Base-by-base conservation (phyloP, 2,113 vertebrate genomes). In the Scomber colias region DNA sequence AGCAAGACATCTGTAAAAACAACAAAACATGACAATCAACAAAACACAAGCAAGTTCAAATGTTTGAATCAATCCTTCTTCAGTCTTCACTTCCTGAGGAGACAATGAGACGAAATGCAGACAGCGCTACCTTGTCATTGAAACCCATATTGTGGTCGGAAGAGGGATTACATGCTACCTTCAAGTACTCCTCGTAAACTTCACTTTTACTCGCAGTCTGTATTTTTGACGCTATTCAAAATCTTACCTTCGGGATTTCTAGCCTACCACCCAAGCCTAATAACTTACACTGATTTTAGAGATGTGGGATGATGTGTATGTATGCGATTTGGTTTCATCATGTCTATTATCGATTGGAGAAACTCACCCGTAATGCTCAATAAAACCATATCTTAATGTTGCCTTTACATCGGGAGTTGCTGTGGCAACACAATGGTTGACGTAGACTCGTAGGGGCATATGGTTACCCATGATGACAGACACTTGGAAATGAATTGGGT, bases 351-450 rank as follows among this genome's bases (percentile, higher is more conserved):
- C 5, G 10, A 40, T 9, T 40, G 35, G 8, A 15, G 40, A 0
- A 24, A 12, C 89, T 92, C 57, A 94, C 93, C 94, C 93, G 7
- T 86, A 0, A 83, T 75, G 7, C 16, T 87, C 87, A 51, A 94
- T 83, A 35, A 94, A 93, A 81, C 85, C 75, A 44, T 94, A 92
- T 88, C 73, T 82, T 44, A 90, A 24, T 0, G 53, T 11, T 0
- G 70, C 54, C 0, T 82, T 71, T 19, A 84, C 9, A 21, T 92
- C 71, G 14, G 83, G 87, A 12, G 81, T 89, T 35, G 81, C 50
- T 0, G 90, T 92, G 57, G 92, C 94, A 44, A 88, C 79, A 69
- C 94, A 94, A 35, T 75, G 86, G 76, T 94, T 92, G 12, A 88
- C 59, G 45, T 84, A 94, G 5, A 94, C 79, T 4, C 87, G 75